A percentile compares a stretch with the other conserved stretches of the same genome.
These are phyloP conservation scores for Calliopum simillimum DNA, from an alignment of 2,888 invertebrate genomes.

Conservation along the genomic window DNA sequence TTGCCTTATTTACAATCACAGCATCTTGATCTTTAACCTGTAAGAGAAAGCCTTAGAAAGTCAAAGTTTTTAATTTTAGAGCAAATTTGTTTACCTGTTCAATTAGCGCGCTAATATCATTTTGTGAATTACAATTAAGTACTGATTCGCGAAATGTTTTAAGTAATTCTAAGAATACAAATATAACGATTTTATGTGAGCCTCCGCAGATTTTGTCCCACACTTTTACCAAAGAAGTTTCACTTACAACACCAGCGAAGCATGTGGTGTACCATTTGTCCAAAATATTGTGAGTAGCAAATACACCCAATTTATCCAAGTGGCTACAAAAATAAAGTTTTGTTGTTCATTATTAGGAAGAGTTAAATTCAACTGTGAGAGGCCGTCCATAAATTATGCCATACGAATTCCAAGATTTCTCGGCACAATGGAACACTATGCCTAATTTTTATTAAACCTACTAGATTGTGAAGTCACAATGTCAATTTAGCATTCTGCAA, in stretches of 20 bases:
- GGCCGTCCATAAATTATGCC: no score
- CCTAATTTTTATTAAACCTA: no score
- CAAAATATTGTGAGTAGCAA: constrained; percentile 74
- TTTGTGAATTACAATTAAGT: constrained; percentile 62
- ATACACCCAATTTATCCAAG: constrained; percentile 71
- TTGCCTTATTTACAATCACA: constrained; percentile 83
- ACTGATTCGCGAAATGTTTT: constrained; percentile 77
- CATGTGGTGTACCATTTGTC: constrained; percentile 85
- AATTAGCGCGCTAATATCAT: constrained; percentile 67
- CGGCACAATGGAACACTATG: no score
- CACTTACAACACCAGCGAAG: constrained; percentile 84
- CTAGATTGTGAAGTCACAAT: no score
- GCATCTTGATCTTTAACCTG: constrained; percentile 74
- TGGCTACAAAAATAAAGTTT: constrained; percentile 68
- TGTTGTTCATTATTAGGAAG: constrained; percentile 25
- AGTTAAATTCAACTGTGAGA: no score
- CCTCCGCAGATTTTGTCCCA: constrained; percentile 92
- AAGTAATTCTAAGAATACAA: constrained; percentile 80
- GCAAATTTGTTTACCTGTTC: constrained; percentile 71
- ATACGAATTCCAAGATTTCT: neutral
- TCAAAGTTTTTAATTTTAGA: neutral
- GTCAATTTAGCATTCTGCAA: no score
- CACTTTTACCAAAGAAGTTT: constrained; percentile 82
- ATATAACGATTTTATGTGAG: constrained; percentile 84
- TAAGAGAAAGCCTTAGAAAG: constrained; percentile 10